Evolutionary conservation across 2,113 vertebrate genomes (phyloP), one percentile per base, ranked within the genome.

Genomic region (Anseranas semipalmata): DNA sequence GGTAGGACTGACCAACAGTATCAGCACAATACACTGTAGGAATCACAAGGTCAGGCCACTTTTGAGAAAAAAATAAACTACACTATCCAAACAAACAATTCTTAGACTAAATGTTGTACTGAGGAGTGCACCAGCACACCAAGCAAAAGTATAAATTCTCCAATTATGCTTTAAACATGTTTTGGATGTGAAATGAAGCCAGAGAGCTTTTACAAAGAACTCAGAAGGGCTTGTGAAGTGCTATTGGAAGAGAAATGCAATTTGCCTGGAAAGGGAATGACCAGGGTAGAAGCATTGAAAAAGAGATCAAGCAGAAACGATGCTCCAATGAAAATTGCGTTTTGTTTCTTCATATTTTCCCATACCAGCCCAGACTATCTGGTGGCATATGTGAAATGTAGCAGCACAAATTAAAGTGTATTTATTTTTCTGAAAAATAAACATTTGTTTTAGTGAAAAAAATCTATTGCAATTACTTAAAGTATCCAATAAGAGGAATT

Each of bases 391-490:
- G 37, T 50, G 46, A 85, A 58, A 43, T 10, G 73, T 30, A 77
- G 56, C 4, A 80, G 13, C 80, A 83, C n/a, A 87, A 91, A 95
- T 96, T 52, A 90, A 97, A 96, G 94, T 27, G 3, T 63, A 95
- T 85, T 67, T 76, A 90, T 90, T 94, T 87, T 67, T 62, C n/a
- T n/a, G 55, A 13, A 63, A 77, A 91, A 80, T 85, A 89, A 84
- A 17, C 87, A 76, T 56, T 74, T 93, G 33, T 39, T 89, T 65
- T 78, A n/a, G 45, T 41, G 18, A 28, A 89, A 95, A 28, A 89
- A 95, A 92, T 62, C 93, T 89, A 95, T 75, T 74, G 65, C 73
- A 96, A 81, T 95, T 93, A 87, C 39, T 87, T 88, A 67, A 89
- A 87, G 55, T 76, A 85, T 77, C 45, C 76, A 93, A 89, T 92